Percentiles rank a stretch among this genome's conserved stretches.
These are phyloP conservation scores for Pseudorectes ferrugineus DNA, from an alignment of 2,113 vertebrate species.

Conservation along the genomic window DNA sequence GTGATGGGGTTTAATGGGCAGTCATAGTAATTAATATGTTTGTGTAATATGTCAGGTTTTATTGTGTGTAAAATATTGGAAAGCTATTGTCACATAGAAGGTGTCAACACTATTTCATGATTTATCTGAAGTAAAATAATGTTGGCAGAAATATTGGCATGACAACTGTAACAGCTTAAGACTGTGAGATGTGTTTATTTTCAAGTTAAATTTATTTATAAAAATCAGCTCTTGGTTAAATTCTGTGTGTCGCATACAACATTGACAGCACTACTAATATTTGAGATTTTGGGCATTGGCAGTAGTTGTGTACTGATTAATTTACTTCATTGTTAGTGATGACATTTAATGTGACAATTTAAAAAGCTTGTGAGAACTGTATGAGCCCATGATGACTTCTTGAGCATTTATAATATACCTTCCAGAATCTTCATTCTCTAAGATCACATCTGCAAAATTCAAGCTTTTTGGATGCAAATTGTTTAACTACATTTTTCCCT, in stretches of 20 bases:
- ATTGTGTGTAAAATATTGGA: not conserved
- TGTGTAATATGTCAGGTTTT: not conserved
- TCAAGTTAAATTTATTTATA: not conserved
- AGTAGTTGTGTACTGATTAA: not conserved
- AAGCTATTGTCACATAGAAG: not conserved
- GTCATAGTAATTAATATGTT: not conserved
- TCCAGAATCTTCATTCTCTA: not conserved
- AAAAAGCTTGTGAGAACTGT: not conserved
- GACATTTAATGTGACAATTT: not conserved
- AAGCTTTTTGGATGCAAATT: not conserved
- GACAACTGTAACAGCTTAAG: not conserved
- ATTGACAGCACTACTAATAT: not conserved
- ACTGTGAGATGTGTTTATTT: not conserved
- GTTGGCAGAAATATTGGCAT: not conserved
- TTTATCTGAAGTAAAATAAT: not conserved
- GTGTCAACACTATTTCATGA: not conserved
- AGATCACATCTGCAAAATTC: not conserved
- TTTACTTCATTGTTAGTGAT: constrained; percentile 10
- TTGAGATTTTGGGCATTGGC: not conserved
- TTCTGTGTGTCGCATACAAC: not conserved
- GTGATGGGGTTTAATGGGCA: not conserved
- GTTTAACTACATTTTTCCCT: not conserved
- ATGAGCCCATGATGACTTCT: not conserved
- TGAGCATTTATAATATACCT: not conserved
- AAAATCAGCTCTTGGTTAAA: not conserved